phyloP scores from a whole-genome alignment of 2,113 vertebrate species.

The Gymnarchus niloticus region DNA sequence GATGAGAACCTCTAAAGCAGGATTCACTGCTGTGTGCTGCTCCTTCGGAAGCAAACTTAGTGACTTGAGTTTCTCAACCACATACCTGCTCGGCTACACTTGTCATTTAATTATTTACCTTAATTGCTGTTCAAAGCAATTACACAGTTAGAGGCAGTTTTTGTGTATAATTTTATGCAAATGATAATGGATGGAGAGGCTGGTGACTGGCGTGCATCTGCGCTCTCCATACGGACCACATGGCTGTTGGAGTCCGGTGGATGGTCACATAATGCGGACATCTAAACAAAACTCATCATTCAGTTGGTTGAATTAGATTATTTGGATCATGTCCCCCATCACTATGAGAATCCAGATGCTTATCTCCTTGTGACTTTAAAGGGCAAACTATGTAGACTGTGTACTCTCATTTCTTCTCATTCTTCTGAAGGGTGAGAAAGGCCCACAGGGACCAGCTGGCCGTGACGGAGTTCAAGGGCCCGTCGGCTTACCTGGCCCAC shows the following conservation, averaged over 20 bases:
- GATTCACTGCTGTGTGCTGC: background rate
- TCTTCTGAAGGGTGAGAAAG: slow-evolving; percentile 84
- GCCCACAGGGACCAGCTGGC: slow-evolving; percentile 88
- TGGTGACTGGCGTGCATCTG: background rate
- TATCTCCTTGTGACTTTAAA: background rate
- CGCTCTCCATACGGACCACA: background rate
- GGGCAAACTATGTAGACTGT: background rate
- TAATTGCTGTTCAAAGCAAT: background rate
- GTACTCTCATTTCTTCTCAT: background rate
- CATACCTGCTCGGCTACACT: background rate
- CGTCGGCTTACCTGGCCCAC: slow-evolving; percentile 89
- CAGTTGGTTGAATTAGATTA: too few species aligned
- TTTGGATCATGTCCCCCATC: background rate
- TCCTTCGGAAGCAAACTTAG: background rate
- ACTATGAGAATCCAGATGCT: background rate
- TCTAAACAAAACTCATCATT: too few species aligned
- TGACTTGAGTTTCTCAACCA: background rate
- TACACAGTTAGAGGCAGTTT: slow-evolving; percentile 8
- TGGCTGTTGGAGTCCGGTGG: background rate
- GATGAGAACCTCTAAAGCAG: background rate
- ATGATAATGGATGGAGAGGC: background rate
- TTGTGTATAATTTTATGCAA: background rate
- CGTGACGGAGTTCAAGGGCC: slow-evolving; percentile 93
- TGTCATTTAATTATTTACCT: background rate
- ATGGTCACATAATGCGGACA: too few species aligned